Evolutionary conservation across 2,888 invertebrate species (phyloP).

Genomic region (Melieria crassipennis): DNA sequence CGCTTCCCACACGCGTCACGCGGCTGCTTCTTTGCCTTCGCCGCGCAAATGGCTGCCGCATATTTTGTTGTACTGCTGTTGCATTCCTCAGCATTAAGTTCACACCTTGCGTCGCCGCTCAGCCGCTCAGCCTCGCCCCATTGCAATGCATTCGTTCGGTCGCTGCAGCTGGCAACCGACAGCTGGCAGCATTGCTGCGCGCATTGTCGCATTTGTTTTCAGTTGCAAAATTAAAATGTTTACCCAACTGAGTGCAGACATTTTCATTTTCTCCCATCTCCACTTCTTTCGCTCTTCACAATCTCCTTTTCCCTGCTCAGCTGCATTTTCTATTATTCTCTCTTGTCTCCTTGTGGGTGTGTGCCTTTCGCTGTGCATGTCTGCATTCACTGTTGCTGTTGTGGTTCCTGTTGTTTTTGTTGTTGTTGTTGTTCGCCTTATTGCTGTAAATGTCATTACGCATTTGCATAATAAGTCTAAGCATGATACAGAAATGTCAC

Average conservation of each 20-base stretch:
- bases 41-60: too few species aligned
- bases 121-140: too few species aligned
- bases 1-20: too few species aligned
- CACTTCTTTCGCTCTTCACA: background rate
- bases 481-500: constrained; percentile 38
- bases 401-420: constrained; percentile 1
- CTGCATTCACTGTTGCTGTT: constrained; percentile 4
- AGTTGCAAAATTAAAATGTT: constrained; percentile 41
- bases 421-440: background rate
- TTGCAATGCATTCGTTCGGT: too few species aligned
- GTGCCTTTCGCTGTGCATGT: background rate
- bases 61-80: too few species aligned
- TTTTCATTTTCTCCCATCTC: constrained; percentile 25
- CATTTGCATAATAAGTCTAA: constrained; percentile 42
- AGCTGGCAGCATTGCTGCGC: background rate
- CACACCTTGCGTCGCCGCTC: too few species aligned
- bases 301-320: background rate
- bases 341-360: background rate
- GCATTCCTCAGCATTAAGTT: too few species aligned
- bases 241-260: constrained; percentile 35
- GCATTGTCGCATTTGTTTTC: constrained; percentile 31
- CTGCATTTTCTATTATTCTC: background rate
- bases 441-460: constrained; percentile 33
- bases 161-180: too few species aligned
- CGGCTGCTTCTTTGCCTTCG: too few species aligned